Base-by-base conservation (phyloP, 1,140 invertebrate species). In the Drusus annulatus region DNA sequence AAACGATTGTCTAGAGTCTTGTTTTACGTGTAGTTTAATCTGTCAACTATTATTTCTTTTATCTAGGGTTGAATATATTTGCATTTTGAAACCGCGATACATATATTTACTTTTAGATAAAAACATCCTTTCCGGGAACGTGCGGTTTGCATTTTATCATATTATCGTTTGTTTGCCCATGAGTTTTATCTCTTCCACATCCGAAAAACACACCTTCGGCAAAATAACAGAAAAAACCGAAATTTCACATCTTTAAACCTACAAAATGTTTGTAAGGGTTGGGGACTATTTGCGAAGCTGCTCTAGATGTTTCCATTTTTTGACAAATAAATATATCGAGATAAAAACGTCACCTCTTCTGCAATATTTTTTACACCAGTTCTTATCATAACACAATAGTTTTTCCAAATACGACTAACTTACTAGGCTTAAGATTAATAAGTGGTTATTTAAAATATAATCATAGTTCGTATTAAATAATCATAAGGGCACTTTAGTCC, bases 1-100 rank as follows among this genome's bases (percentile, higher is more conserved):
- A 45, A 45, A 45, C 36, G 36, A 13, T 13, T 45, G 36, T 45
- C 36, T 45, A 45, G 13, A 1, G 36, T 45, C 36, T 45, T 10
- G 8, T 8, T 13, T 13, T 3, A 60, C 28, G 15, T 7, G n/a
- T n/a, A n/a, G n/a, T n/a, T n/a, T n/a, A n/a, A 65, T 25, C 60
- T 15, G 23, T 28, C 62, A 65, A 63, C n/a, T 3, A 23, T 65
- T 2, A 45, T n/a, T 71, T 56, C 58, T 58, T 50, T 75, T 75
- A 75, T 75, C 56, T 21, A 62, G 56, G 74, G 74, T 76, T 56
- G 28, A 50, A 58, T 65, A 10, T 15, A 76, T 76, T 76, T 76
- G 75, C 58, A 52, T 76, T 75, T 76, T 60, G 17, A 50, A 76
- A 63, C 75, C 75, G 58, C 75, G 75, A 76, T 76, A 76, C 75